phyloP scores from a whole-genome alignment of 2,797 vertebrate genomes.

The Zalophus californianus region DNA sequence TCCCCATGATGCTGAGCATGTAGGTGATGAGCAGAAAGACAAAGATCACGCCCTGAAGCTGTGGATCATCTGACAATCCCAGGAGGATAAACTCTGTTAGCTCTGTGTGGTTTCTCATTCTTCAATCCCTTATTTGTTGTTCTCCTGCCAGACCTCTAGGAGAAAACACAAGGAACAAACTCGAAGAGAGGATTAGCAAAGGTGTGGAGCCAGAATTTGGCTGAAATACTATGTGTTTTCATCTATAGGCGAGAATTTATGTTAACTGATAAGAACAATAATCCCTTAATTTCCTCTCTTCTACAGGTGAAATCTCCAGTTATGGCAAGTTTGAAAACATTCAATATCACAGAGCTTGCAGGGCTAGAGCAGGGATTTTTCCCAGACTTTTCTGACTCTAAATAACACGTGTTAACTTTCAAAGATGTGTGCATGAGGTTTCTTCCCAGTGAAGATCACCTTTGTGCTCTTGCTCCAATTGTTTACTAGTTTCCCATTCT shows the following conservation, averaged over 20 bases:
- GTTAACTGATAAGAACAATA: neutral
- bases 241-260: neutral
- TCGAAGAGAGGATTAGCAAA: neutral
- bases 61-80: constrained; percentile 46
- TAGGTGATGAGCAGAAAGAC: constrained; percentile 61
- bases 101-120: constrained; percentile 57
- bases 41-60: constrained; percentile 32
- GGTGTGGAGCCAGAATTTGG: neutral
- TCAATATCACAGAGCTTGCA: neutral
- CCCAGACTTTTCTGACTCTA: neutral
- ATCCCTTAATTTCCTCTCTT: neutral
- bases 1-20: constrained; percentile 63
- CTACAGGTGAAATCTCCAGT: neutral
- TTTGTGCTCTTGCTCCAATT: neutral
- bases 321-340: neutral
- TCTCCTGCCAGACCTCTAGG: neutral
- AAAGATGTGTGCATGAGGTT: neutral
- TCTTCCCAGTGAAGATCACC: neutral
- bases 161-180: neutral
- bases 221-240: neutral
- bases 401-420: neutral
- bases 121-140: neutral
- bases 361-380: neutral
- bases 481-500: neutral
- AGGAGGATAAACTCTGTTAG: constrained; percentile 60